Evolutionary conservation across 2,888 invertebrate species (phyloP), one percentile per base, ranked within the genome.

Genomic region (Drosophila paranaensis): DNA sequence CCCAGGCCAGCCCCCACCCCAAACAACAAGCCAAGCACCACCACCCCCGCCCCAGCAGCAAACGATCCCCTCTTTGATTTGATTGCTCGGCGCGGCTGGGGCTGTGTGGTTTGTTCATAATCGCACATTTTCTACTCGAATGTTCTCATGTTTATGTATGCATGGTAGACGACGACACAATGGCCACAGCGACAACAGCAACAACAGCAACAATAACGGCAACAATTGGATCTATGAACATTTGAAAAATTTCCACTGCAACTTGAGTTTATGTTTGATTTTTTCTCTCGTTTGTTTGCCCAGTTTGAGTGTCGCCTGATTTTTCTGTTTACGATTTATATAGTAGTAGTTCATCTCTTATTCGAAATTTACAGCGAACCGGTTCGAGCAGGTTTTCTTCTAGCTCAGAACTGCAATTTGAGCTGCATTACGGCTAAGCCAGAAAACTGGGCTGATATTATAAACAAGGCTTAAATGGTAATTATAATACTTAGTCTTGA

Each of bases 171-270:
- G 46, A 54, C 46, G 20, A 20, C 20, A 20, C 20, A 20, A 20
- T 20, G 20, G 20, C 20, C 20, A 56, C 69, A 56, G 43, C 37
- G 27, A 9, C 46, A 2, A 46, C 45, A 39, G 3, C 16, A 45
- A 35, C 46, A 46, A 56, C 33, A 33, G 10, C 33, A 33, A 50
- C 33, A 30, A 30, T n/a, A 69, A 51, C 37, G 51, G 25, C 25
- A 56, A 56, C 48, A 63, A 60, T 60, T 65, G 51, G 46, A 14
- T 40, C 50, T 27, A 55, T 55, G 39, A 53, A 50, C 50, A 72
- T 45, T 67, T 57, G 55, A 71, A 66, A 83, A 89, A 56, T 89
- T 83, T 83, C 71, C 81, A 78, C 53, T 71, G 81, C 58, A 75
- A 75, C 54, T 68, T 65, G 71, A 66, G 69, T 54, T 54, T 39